Percentiles rank a stretch among this genome's conserved stretches.
phyloP scores from a whole-genome alignment of 2,888 invertebrate genomes.

The Lottia gigantea region DNA sequence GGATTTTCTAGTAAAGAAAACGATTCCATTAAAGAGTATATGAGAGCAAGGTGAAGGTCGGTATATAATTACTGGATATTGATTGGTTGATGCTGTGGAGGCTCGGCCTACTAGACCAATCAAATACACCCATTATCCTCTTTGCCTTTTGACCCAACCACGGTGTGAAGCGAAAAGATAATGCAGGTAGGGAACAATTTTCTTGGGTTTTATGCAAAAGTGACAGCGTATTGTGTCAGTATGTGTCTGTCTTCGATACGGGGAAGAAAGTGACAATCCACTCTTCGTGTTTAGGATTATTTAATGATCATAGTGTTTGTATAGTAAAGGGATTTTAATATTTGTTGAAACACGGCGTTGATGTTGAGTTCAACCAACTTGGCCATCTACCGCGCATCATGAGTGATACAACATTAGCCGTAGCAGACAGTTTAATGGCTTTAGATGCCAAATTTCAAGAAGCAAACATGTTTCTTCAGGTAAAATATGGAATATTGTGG shows the following conservation, averaged over 20 bases:
- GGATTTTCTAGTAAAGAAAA: too few species aligned
- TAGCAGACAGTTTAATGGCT: conserved; percentile 4
- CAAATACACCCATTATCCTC: neutral
- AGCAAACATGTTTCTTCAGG: conserved; percentile 4
- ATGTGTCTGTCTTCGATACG: neutral
- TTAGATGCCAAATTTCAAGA: conserved; percentile 9
- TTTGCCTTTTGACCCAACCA: neutral
- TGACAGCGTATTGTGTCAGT: neutral
- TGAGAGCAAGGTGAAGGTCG: neutral
- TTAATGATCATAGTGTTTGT: too few species aligned
- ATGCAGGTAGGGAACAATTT: conserved; percentile 2
- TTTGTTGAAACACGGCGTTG: neutral
- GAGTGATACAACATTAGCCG: conserved; percentile 7
- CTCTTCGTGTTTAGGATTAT: neutral
- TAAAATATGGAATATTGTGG: neutral
- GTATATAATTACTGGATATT: neutral
- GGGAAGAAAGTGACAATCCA: neutral
- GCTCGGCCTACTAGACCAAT: conserved; percentile 7
- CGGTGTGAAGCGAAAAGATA: neutral
- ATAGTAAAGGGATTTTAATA: too few species aligned
- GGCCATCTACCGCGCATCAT: conserved; percentile 5
- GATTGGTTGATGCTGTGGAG: neutral
- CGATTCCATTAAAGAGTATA: too few species aligned
- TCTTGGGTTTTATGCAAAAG: conserved; percentile 11
- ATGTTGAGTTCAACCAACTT: neutral